These are phyloP conservation scores for Nemapogon koenigi DNA, from an alignment of 2,888 invertebrate species.

Conservation along the genomic window DNA sequence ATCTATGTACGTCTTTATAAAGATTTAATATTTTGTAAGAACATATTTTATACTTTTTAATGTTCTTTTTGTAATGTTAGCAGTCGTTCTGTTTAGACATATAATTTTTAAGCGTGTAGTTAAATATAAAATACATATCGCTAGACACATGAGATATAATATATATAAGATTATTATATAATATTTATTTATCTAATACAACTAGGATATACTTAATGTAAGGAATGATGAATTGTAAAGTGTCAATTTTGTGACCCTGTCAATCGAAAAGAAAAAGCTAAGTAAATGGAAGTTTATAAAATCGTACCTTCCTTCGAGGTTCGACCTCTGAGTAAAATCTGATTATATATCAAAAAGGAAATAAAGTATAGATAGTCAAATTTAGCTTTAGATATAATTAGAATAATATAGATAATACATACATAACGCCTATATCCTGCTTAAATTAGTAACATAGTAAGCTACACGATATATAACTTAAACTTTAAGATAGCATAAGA, in stretches of 20 bases:
- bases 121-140: conserved; percentile 59
- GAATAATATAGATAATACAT: conserved; percentile 19
- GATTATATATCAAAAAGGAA: conserved; percentile 31
- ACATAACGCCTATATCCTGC: conserved; percentile 43
- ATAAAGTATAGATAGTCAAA: conserved; percentile 53
- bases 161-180: conserved; percentile 28
- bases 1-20: neutral
- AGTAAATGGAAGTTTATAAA: neutral
- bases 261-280: conserved; percentile 3
- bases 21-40: conserved; percentile 26
- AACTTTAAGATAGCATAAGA: too few species aligned
- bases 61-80: conserved; percentile 14
- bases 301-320: conserved; percentile 25
- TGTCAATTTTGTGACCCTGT: conserved; percentile 15
- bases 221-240: conserved; percentile 16
- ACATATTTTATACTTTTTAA: conserved; percentile 23
- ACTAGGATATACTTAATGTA: conserved; percentile 12
- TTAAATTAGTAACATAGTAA: conserved; percentile 30
- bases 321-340: conserved; percentile 29
- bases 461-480: conserved; percentile 33
- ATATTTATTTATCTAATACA: conserved; percentile 11
- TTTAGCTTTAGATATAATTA: conserved; percentile 37
- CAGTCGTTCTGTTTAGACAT: conserved; percentile 34
- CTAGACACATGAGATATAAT: conserved; percentile 50
- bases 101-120: conserved; percentile 38